These are phyloP conservation scores for Micromesistius poutassou DNA, from an alignment of 2,797 vertebrate genomes.

Conservation along the genomic window DNA sequence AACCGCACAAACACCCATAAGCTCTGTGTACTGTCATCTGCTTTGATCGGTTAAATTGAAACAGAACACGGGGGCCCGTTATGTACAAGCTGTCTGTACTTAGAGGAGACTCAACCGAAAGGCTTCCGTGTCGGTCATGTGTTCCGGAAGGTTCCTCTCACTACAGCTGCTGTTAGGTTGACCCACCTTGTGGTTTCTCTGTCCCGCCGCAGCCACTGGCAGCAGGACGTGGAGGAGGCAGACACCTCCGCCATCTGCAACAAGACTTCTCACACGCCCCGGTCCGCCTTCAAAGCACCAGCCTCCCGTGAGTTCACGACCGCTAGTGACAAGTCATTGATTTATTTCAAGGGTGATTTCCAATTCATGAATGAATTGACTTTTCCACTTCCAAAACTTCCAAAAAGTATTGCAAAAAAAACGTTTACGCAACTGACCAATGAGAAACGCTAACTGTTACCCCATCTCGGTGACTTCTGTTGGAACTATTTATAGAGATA, in stretches of 20 bases:
- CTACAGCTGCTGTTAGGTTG: conserved; percentile 28
- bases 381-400: no score
- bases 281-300: conserved; percentile 35
- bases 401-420: no score
- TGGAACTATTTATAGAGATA: no score
- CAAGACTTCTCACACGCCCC: conserved; percentile 56
- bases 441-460: no score
- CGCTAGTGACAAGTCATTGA: not conserved
- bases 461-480: no score
- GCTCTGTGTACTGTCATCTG: conserved; percentile 9
- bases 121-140: conserved; percentile 5
- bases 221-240: conserved; percentile 85
- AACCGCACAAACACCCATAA: not conserved
- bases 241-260: conserved; percentile 73
- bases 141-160: conserved; percentile 28
- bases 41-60: conserved; percentile 17
- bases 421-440: no score
- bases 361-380: not conserved
- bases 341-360: not conserved
- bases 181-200: conserved; percentile 30
- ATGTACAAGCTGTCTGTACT: conserved; percentile 4
- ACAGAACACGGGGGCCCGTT: not conserved
- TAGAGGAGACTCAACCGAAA: conserved; percentile 32
- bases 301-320: conserved; percentile 71
- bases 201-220: conserved; percentile 77